These are phyloP conservation scores for Hippolais icterina DNA, from an alignment of 2,113 vertebrate genomes.

Conservation along the genomic window DNA sequence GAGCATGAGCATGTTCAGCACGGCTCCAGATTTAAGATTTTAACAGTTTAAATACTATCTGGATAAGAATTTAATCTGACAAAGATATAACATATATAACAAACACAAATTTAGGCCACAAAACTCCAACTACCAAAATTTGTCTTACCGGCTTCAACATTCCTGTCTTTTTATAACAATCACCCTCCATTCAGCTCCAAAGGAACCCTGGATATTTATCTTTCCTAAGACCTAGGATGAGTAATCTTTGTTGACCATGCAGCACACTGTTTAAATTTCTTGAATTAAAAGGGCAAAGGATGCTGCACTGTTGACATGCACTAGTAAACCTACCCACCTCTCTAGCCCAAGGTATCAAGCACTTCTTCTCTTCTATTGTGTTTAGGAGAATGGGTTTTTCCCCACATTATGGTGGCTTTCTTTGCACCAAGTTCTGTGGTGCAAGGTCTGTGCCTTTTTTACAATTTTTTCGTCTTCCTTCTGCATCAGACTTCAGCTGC, in stretches of 20 bases:
- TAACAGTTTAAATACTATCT: not conserved
- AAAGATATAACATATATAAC: rapidly evolving
- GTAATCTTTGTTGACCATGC: not conserved
- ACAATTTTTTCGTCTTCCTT: not conserved
- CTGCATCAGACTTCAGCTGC: not conserved
- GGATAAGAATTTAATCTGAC: not conserved
- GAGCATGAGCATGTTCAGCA: not conserved
- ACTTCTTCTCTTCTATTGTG: not conserved
- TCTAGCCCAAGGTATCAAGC: not conserved
- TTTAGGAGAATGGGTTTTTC: not conserved
- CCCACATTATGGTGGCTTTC: not conserved
- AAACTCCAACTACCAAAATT: not conserved
- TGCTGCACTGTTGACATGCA: not conserved
- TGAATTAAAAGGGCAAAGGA: not conserved
- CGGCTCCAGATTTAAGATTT: not conserved
- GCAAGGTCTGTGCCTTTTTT: not conserved
- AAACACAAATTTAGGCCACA: not conserved
- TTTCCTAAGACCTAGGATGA: not conserved
- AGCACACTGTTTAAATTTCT: not conserved
- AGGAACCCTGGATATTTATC: not conserved
- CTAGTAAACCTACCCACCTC: not conserved
- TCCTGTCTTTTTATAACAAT: not conserved
- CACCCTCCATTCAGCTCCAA: not conserved
- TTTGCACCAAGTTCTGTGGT: not conserved
- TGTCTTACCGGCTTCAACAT: not conserved